phyloP scores from a whole-genome alignment of 2,888 invertebrate genomes.

The Drosophila borealis region DNA sequence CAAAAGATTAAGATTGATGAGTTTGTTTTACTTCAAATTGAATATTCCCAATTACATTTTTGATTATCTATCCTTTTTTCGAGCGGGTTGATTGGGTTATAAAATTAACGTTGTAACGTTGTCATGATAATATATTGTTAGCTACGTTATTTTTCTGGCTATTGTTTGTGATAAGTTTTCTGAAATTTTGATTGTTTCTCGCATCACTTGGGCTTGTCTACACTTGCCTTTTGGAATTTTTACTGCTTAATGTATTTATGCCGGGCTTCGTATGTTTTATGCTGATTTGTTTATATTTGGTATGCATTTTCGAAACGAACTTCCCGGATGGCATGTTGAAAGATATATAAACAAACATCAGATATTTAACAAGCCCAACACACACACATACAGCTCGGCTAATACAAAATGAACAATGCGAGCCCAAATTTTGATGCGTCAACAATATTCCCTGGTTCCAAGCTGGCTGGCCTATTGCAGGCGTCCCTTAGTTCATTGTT shows the following conservation, averaged over 20 bases:
- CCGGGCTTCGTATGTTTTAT: constrained; percentile 67
- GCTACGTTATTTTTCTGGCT: neutral
- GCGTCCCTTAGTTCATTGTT: constrained; percentile 25
- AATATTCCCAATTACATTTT: too few species aligned
- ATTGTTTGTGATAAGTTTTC: constrained; percentile 1
- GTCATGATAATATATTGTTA: neutral
- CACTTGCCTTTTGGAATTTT: constrained; percentile 42
- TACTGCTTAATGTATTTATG: constrained; percentile 39
- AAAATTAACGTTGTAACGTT: too few species aligned
- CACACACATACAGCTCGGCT: constrained; percentile 7
- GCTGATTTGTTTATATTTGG: constrained; percentile 80
- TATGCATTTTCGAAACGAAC: constrained; percentile 78
- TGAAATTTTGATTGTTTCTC: constrained; percentile 4
- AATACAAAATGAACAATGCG: constrained; percentile 43
- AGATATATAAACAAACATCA: constrained; percentile 78
- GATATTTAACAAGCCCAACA: constrained; percentile 63
- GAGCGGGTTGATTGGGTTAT: too few species aligned
- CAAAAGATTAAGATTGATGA: too few species aligned
- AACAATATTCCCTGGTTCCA: constrained; percentile 45
- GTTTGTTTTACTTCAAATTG: too few species aligned
- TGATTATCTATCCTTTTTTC: too few species aligned
- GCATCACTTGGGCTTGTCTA: constrained; percentile 35
- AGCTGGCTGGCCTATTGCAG: constrained; percentile 32
- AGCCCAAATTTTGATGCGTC: constrained; percentile 38
- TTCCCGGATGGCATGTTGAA: constrained; percentile 83